Evolutionary conservation across 2,888 invertebrate genomes (phyloP), one percentile per base, ranked within the genome.

Genomic region (Melanchra persicariae): DNA sequence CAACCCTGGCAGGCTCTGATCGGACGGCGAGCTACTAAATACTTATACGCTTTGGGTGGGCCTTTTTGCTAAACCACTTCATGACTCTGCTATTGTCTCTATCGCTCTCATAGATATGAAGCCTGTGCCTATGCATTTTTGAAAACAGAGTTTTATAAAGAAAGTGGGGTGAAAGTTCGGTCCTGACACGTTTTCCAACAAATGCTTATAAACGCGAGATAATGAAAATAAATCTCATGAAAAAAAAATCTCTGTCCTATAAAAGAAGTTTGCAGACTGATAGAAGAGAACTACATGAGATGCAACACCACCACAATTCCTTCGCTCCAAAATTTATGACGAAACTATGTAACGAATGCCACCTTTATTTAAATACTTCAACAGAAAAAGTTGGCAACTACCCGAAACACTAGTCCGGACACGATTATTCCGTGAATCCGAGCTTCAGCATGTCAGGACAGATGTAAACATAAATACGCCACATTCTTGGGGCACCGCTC

Each of bases 401-500:
- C 26, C 67, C 40, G 15, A 19, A 70, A 55, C 40, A n/a, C 54
- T 64, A 79, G 47, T 37, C 37, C 15, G 47, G 6, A 22, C 61
- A 61, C 61, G 64, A 58, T 68, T 83, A 58, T 68, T 65, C 52
- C 22, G 54, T 61, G 60, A 64, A 49, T 54, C 62, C 77, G 24
- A 40, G 51, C 43, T n/a, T 30, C 37, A 43, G 63, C 70, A 79
- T 75, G 71, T 74, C 73, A 61, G 70, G 60, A 79, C 76, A 79
- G 75, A 82, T 87, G 88, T 87, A 83, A 84, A 82, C 85, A 84
- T 83, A 85, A 82, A 87, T 87, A 83, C 79, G 66, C 67, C 60
- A 74, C 83, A 86, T 88, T 85, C 87, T 83, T 81, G 75, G 79
- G 84, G 70, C 74, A 61, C 61, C 43, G 67, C 49, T 69, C 47